These are phyloP conservation scores for Siphamia tubifer DNA, from an alignment of 2,113 vertebrate genomes.

Conservation along the genomic window DNA sequence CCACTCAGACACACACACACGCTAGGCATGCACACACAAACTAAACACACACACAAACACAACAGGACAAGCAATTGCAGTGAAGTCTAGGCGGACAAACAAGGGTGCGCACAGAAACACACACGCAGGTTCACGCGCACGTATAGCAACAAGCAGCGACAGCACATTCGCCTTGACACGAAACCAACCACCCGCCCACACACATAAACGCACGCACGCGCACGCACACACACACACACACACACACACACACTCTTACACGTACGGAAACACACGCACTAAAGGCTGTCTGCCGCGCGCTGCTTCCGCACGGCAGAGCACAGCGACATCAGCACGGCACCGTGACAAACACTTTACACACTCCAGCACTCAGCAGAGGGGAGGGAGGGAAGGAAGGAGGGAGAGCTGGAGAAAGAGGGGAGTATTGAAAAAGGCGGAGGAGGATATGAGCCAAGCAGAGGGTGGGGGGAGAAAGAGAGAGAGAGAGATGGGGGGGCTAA, in stretches of 20 bases:
- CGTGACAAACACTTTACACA: conserved; percentile 79
- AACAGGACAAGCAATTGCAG: conserved; percentile 15
- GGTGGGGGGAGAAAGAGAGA: no score
- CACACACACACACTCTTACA: background rate
- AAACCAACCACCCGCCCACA: conserved; percentile 61
- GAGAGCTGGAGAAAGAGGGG: conserved; percentile 29
- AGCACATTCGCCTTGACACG: conserved; percentile 62
- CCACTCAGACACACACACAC: conserved; percentile 73
- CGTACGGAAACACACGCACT: conserved; percentile 38
- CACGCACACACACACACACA: background rate
- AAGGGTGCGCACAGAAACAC: conserved; percentile 16
- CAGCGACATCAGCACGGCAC: conserved; percentile 73
- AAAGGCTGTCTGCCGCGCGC: conserved; percentile 56
- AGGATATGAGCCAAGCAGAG: conserved; percentile 65
- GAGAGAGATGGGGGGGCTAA: conserved; percentile 51
- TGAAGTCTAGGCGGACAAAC: conserved; percentile 45
- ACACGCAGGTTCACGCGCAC: conserved; percentile 5
- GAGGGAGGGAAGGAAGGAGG: conserved; percentile 36
- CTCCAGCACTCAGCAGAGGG: conserved; percentile 70
- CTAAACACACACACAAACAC: conserved; percentile 2
- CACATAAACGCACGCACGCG: conserved; percentile 13
- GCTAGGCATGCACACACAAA: conserved; percentile 17
- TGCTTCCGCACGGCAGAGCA: conserved; percentile 62
- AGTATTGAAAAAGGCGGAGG: conserved; percentile 33
- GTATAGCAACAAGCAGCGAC: conserved; percentile 53